Evolutionary conservation across 37 sponge, comb jelly and placozoan genomes (phyloP).

Genomic region (Sycon ciliatum): DNA sequence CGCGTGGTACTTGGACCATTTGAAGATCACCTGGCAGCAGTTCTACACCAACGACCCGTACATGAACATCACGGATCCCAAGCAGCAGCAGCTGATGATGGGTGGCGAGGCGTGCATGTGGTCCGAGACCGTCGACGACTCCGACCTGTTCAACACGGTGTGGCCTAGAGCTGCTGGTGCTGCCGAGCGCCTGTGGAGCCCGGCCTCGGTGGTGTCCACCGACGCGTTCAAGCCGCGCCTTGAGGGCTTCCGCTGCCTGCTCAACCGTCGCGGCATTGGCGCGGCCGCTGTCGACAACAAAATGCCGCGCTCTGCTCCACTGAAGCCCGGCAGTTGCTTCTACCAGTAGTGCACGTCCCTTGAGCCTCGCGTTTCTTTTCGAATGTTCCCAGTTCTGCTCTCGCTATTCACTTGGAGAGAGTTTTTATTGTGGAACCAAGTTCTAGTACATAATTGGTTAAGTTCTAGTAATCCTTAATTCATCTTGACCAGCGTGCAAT

Average conservation of each 20-base stretch:
- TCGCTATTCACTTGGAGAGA: no score
- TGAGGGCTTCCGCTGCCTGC: constrained; percentile 1
- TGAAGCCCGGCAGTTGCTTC: background rate
- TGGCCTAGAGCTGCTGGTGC: constrained; percentile 18
- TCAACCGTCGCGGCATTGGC: background rate
- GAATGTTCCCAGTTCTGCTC: no score
- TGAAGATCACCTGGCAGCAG: background rate
- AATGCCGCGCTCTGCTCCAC: background rate
- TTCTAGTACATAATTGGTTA: no score
- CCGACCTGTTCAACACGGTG: background rate
- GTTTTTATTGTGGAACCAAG: no score
- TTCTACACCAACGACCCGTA: constrained; percentile 3
- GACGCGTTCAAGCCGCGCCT: background rate
- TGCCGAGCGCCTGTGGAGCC: constrained; percentile 11
- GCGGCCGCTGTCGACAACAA: background rate
- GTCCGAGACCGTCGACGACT: background rate
- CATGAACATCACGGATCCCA: background rate
- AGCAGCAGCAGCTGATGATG: background rate
- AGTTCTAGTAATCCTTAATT: no score
- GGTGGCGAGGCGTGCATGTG: constrained; percentile 10
- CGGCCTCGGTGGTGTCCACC: background rate
- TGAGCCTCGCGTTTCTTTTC: no score
- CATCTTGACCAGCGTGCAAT: no score
- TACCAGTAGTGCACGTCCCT: no score
- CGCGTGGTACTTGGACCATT: background rate